Base-by-base conservation (phyloP, 2,113 vertebrate species). In the Cyprinodon tularosa region DNA sequence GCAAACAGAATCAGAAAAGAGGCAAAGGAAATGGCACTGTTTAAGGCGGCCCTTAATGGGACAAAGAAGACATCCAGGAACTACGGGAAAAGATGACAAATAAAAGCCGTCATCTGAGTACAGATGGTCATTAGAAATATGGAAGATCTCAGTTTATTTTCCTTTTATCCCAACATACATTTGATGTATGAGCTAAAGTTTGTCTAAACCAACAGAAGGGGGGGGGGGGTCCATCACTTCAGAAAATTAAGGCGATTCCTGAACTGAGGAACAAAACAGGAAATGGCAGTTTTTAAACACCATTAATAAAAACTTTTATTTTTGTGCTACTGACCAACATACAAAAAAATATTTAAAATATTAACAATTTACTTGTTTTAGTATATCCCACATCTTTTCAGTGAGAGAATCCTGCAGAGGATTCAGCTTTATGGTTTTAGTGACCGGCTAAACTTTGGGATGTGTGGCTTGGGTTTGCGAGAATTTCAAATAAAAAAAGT, bases 301-400 rank as follows among this genome's bases (percentile, higher is more conserved):
- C 83, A 79, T 83, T 87, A 76, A 90, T 90, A 93, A 89, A 91
- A 93, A 92, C 81, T 83, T 82, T 84, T 20, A 72, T 80, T 44
- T 87, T 94, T 95, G 94, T 95, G 94, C 94, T 95, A 94, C 90
- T 91, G 90, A 92, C 90, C 88, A 90, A 93, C 84, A 86, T 92
- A 93, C 88, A 91, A 92, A 93, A 93, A 91, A 91, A 83, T 72
- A 83, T 83, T 92, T 93, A 83, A 92, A 91, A 92, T 90, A 90
- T 85, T 86, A 70, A 92, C 80, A 90, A 79, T 86, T 83, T 57
- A 38, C 20, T 80, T 68, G 74, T 72, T 77, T 80, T 68, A 80
- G 66, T 84, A n/a, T 60, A 62, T 48, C 62, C 62, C 77, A 72
- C 89, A 82, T 76, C 86, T 78, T 65, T 42, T 83, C 71, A 77